phyloP scores from a whole-genome alignment of 37 sponge, comb jelly and placozoan species.

The Bolinopsis microptera region DNA sequence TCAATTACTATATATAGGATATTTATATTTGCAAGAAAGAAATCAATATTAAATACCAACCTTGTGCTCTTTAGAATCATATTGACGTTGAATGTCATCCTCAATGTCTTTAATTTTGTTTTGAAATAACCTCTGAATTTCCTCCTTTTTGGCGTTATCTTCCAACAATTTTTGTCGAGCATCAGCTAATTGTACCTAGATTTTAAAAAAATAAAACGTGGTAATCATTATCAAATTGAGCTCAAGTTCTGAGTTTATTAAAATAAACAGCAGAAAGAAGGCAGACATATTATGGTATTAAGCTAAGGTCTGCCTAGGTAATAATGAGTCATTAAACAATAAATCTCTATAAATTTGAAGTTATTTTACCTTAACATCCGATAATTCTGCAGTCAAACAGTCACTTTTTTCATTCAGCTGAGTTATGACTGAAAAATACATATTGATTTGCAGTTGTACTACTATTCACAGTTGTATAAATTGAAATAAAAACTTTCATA shows the following conservation, averaged over 20 bases:
- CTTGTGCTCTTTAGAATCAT: not conserved
- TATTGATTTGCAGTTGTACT: no score
- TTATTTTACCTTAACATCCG: constrained; percentile 54
- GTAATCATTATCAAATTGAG: no score
- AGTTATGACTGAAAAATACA: not conserved
- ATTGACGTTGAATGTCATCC: not conserved
- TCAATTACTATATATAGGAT: not conserved
- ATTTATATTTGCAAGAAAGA: not conserved
- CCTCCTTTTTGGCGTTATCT: not conserved
- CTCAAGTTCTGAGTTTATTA: no score
- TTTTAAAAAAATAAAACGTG: no score
- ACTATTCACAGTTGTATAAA: no score
- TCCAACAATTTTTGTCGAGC: not conserved
- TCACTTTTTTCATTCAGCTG: constrained; percentile 5
- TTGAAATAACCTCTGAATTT: constrained; percentile 16
- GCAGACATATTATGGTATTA: no score
- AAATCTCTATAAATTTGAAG: no score
- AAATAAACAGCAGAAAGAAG: no score
- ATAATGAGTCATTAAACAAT: no score
- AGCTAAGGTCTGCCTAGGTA: no score
- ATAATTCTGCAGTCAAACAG: not conserved
- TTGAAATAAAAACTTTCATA: no score
- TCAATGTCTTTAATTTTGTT: constrained; percentile 40
- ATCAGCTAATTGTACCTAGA: constrained; percentile 1
- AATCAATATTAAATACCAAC: not conserved